phyloP scores from a whole-genome alignment of 2,888 invertebrate species.

The Prosapia bicincta region DNA sequence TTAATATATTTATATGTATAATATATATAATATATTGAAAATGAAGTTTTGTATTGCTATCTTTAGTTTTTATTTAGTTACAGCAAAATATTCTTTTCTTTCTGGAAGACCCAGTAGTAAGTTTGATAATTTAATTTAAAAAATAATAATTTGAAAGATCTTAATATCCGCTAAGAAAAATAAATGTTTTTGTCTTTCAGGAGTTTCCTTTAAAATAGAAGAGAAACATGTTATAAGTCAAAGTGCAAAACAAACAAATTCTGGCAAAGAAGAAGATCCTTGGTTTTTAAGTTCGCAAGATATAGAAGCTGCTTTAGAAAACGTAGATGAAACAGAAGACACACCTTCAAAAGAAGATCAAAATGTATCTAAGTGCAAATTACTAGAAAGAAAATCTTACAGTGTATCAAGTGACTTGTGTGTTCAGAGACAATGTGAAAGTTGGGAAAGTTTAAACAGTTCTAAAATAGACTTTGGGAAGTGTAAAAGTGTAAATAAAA shows the following conservation, averaged over 20 bases:
- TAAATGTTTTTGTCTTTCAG: not conserved
- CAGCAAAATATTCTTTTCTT: no score
- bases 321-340: not conserved
- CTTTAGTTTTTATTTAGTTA: not conserved
- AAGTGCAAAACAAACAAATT: not conserved
- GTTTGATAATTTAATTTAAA: no score
- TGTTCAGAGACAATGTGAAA: conserved; percentile 34
- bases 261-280: not conserved
- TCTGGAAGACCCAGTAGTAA: no score
- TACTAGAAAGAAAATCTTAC: conserved; percentile 28
- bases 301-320: conserved; percentile 13
- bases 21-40: no score
- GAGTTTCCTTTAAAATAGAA: not conserved
- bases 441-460: conserved; percentile 37
- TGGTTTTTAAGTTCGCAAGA: conserved; percentile 9
- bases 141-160: not conserved
- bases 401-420: conserved; percentile 34
- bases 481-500: conserved; percentile 4
- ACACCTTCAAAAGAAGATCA: not conserved
- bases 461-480: conserved; percentile 35
- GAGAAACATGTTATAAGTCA: not conserved
- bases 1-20: no score
- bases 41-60: not conserved
- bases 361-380: not conserved
- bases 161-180: not conserved